Percentiles rank a stretch among this genome's conserved stretches.
Conservation (phyloP, 2,888 invertebrate genomes). For the Lucinisca nassula region DNA sequence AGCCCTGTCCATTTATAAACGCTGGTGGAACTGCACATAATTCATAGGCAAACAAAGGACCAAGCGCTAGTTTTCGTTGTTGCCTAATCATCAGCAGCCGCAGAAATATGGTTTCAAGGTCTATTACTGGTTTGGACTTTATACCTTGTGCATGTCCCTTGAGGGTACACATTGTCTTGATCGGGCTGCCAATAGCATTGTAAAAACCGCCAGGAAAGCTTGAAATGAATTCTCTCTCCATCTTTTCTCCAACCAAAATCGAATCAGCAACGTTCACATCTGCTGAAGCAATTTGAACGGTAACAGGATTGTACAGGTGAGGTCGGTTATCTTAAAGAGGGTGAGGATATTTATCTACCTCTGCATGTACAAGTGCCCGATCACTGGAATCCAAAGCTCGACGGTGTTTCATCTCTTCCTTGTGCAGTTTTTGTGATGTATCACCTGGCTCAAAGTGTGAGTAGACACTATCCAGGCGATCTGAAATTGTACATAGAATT, state of each 20-base stretch:
- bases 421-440: too few species aligned
- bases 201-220: constrained; percentile 5
- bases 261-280: too few species aligned
- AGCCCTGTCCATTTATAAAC: constrained; percentile 17
- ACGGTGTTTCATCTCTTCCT: too few species aligned
- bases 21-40: constrained; percentile 29
- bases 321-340: background rate
- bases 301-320: background rate
- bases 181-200: background rate
- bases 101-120: constrained; percentile 21
- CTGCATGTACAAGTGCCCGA: background rate
- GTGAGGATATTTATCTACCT: background rate
- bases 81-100: constrained; percentile 30
- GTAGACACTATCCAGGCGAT: background rate
- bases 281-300: background rate
- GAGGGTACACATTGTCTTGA: too few species aligned
- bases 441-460: background rate
- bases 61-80: constrained; percentile 21
- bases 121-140: background rate
- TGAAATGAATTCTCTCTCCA: background rate
- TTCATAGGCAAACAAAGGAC: constrained; percentile 25
- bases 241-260: constrained; percentile 12
- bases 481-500: background rate
- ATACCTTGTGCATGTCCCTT: background rate
- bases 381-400: background rate